A percentile compares a stretch with the other conserved stretches of the same genome.
phyloP scores from a whole-genome alignment of 2,113 vertebrate species.

The Gavia stellata region DNA sequence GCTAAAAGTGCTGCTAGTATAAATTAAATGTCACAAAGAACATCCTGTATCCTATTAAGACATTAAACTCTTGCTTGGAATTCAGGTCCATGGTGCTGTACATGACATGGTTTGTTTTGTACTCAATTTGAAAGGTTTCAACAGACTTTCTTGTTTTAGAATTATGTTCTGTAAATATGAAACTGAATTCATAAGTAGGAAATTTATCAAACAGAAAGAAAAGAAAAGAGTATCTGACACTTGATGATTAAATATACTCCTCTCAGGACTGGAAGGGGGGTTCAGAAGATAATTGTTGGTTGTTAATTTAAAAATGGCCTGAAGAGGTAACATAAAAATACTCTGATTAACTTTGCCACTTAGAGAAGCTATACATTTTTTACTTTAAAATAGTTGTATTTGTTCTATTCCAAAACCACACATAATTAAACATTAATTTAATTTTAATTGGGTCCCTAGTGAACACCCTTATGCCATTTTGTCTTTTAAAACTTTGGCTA shows the following conservation, averaged over 20 bases:
- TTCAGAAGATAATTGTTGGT: not conserved
- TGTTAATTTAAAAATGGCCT: slow-evolving; percentile 16
- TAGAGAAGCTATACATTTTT: not conserved
- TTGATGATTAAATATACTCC: not conserved
- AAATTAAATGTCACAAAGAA: not conserved
- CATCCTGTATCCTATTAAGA: not conserved
- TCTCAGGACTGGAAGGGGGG: not conserved
- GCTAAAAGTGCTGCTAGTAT: not conserved
- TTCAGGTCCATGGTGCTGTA: not conserved
- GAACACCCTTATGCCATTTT: not conserved
- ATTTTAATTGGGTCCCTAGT: slow-evolving; percentile 1
- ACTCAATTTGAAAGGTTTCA: not conserved
- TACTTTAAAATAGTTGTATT: not conserved
- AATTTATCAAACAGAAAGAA: not conserved
- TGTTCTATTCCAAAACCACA: not conserved
- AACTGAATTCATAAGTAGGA: not conserved
- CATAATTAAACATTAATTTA: slow-evolving; percentile 19
- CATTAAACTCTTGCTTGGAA: not conserved
- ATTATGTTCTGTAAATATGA: not conserved
- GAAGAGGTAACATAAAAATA: not conserved
- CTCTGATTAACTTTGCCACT: not conserved
- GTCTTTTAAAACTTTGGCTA: not conserved
- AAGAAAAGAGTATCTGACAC: not conserved
- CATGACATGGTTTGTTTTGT: not conserved
- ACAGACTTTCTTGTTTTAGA: not conserved